phyloP scores from a whole-genome alignment of 2,888 invertebrate genomes.

The Drosophila mettleri region DNA sequence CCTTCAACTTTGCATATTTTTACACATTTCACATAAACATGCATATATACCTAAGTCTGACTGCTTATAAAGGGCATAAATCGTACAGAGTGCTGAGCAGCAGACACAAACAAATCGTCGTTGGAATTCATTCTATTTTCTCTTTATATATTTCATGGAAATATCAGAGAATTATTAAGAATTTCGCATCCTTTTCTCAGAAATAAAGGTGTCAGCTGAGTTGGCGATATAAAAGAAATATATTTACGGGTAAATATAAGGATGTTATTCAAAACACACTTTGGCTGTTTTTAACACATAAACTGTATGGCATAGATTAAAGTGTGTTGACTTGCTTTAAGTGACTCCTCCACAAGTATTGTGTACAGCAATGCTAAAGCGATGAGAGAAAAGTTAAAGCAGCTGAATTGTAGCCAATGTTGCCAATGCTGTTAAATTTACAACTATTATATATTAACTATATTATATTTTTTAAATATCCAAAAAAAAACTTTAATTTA shows the following conservation, averaged over 20 bases:
- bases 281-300: neutral
- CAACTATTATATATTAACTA: neutral
- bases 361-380: slow-evolving; percentile 5
- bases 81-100: slow-evolving; percentile 48
- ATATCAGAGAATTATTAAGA: slow-evolving; percentile 35
- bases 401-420: too few species aligned
- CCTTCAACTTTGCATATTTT: slow-evolving; percentile 41
- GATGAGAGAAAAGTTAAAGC: neutral
- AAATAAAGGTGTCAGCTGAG: slow-evolving; percentile 21
- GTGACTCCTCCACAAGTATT: neutral
- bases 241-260: neutral
- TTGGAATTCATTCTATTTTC: slow-evolving; percentile 34
- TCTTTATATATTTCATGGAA: slow-evolving; percentile 21
- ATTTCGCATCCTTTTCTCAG: slow-evolving; percentile 25
- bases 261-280: neutral
- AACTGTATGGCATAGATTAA: neutral
- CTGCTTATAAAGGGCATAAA: slow-evolving; percentile 51
- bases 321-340: slow-evolving; percentile 5
- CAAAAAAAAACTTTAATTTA: too few species aligned
- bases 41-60: neutral
- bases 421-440: too few species aligned
- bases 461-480: too few species aligned
- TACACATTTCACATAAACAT: slow-evolving; percentile 29
- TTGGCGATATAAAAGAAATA: neutral
- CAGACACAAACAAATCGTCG: slow-evolving; percentile 72